These are phyloP conservation scores for Thryonomys swinderianus DNA, from an alignment of 2,113 vertebrate genomes.

Conservation along the genomic window DNA sequence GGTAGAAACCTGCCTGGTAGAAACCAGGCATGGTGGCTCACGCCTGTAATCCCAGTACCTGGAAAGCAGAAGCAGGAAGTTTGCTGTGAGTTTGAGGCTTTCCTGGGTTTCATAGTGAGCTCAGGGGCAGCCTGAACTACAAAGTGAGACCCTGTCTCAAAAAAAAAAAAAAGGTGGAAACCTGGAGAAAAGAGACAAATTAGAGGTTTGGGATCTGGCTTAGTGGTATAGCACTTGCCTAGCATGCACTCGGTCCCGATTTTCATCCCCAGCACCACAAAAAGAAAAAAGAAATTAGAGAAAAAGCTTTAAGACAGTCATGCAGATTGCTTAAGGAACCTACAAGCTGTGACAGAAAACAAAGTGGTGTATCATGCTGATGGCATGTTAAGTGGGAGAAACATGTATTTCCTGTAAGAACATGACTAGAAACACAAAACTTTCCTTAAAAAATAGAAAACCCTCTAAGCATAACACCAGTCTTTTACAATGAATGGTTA, in stretches of 20 bases:
- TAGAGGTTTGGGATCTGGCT: not conserved
- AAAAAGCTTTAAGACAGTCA: not conserved
- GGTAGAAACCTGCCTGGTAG: no score
- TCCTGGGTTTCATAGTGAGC: no score
- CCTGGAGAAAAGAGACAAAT: not conserved
- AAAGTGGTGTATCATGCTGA: not conserved
- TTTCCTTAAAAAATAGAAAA: constrained; percentile 37
- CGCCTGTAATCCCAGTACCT: no score
- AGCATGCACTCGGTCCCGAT: not conserved
- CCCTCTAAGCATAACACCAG: not conserved
- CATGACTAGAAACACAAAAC: constrained; percentile 5
- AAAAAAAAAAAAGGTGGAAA: not conserved
- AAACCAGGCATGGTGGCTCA: no score
- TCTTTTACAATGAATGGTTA: not conserved
- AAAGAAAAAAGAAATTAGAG: not conserved
- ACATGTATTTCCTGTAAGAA: constrained; percentile 17
- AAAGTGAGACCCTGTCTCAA: no score
- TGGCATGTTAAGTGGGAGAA: not conserved
- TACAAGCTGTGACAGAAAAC: not conserved
- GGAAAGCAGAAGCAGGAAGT: no score
- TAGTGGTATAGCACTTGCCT: not conserved
- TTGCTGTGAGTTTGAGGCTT: no score
- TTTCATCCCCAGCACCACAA: not conserved
- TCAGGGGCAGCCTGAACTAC: no score
- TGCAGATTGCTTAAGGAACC: not conserved